Conservation (phyloP, 1,140 invertebrate genomes). For the Drosophila nigromelanica region DNA sequence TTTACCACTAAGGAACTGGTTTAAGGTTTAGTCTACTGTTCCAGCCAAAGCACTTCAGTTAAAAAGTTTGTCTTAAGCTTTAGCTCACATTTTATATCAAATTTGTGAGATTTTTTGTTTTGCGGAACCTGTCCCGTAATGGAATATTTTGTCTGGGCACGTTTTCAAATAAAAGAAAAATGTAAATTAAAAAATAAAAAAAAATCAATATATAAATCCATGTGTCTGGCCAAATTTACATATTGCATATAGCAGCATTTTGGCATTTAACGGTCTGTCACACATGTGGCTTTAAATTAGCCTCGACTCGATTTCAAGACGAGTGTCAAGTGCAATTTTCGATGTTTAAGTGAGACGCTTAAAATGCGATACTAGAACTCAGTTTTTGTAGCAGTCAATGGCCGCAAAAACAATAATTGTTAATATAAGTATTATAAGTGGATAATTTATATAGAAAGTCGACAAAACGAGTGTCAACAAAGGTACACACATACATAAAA, state of each 20-base stretch:
- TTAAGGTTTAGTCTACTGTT: not conserved
- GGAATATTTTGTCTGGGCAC: slow-evolving; percentile 17
- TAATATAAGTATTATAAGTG: no score
- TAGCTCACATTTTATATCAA: slow-evolving; percentile 36
- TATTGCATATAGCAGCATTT: slow-evolving; percentile 46
- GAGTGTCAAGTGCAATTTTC: slow-evolving; percentile 40
- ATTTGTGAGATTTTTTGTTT: slow-evolving; percentile 7
- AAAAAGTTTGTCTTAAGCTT: slow-evolving; percentile 3
- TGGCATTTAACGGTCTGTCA: slow-evolving; percentile 22
- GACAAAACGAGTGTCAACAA: no score
- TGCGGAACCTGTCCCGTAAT: slow-evolving; percentile 25
- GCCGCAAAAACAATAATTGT: slow-evolving; percentile 7
- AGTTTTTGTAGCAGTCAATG: slow-evolving; percentile 21
- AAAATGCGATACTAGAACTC: slow-evolving; percentile 35
- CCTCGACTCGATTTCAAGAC: not conserved
- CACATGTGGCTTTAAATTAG: not conserved
- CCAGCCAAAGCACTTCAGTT: not conserved
- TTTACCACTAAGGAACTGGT: no score
- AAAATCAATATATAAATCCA: slow-evolving; percentile 7
- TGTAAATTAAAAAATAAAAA: not conserved
- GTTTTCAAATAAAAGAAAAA: slow-evolving; percentile 34
- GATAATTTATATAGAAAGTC: no score
- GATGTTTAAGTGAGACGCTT: slow-evolving; percentile 64
- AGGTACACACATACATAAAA: no score
- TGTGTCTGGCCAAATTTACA: slow-evolving; percentile 59